phyloP scores from a whole-genome alignment of 2,113 vertebrate species.

The Charina bottae region DNA sequence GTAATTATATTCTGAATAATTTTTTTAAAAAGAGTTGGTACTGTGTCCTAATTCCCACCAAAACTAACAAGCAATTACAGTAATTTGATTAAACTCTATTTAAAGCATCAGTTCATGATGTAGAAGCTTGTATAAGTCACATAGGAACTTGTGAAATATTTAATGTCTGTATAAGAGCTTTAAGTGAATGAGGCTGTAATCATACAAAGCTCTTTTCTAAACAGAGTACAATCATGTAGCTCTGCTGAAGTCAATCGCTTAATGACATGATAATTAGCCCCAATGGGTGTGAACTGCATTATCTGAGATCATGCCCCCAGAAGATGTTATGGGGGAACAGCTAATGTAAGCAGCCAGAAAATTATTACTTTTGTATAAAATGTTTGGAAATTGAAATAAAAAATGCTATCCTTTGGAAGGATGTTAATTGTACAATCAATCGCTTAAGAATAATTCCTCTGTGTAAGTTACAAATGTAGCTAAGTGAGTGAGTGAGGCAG shows the following conservation, averaged over 20 bases:
- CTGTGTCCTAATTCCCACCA: neutral
- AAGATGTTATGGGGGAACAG: neutral
- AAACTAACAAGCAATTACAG: constrained; percentile 5
- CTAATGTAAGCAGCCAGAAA: neutral
- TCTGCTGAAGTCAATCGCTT: neutral
- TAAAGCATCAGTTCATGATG: neutral
- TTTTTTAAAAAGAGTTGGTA: neutral
- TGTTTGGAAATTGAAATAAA: neutral
- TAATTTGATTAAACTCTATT: neutral
- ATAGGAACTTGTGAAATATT: neutral
- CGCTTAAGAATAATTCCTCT: no score
- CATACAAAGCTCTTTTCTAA: neutral
- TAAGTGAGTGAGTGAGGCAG: neutral
- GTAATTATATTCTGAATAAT: neutral
- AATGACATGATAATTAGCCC: neutral
- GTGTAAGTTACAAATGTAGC: neutral
- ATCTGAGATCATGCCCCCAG: neutral
- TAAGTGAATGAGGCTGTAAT: neutral
- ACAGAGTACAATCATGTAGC: neutral
- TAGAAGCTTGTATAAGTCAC: neutral
- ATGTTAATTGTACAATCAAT: neutral
- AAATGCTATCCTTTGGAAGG: neutral
- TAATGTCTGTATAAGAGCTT: neutral
- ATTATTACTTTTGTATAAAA: neutral
- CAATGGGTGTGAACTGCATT: neutral